These are phyloP conservation scores for Grus americana DNA, from an alignment of 2,113 vertebrate species.

Conservation along the genomic window DNA sequence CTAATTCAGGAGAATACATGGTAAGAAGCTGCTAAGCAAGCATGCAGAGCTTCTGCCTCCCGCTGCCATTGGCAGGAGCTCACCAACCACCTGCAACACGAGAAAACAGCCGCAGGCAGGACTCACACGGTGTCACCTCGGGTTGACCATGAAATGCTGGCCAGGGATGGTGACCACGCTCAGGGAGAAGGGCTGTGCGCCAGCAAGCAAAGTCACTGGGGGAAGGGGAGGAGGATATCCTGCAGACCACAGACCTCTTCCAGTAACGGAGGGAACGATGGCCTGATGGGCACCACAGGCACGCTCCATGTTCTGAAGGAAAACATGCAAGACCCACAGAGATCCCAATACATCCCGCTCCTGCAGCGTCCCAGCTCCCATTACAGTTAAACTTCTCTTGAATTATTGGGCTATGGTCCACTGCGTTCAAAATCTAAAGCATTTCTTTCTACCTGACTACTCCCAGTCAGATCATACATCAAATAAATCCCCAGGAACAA, in stretches of 20 bases:
- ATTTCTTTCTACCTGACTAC: background rate
- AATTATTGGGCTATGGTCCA: background rate
- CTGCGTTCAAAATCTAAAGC: background rate
- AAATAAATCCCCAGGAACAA: slow-evolving; percentile 13
- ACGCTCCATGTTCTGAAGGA: background rate
- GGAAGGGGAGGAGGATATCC: background rate
- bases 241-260: background rate
- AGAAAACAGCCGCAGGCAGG: background rate
- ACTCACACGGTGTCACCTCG: background rate
- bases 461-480: background rate
- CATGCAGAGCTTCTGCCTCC: background rate
- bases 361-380: background rate
- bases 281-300: background rate
- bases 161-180: accelerated
- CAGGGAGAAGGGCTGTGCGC: background rate
- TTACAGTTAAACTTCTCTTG: background rate
- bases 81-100: accelerated
- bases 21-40: background rate
- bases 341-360: background rate
- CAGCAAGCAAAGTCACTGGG: background rate
- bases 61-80: background rate
- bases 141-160: background rate
- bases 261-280: accelerated
- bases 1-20: too few relatives aligned
- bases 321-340: background rate